Evolutionary conservation across 2,888 invertebrate species (phyloP), one percentile per base, ranked within the genome.

Genomic region (Stenchaetothrips biformis): DNA sequence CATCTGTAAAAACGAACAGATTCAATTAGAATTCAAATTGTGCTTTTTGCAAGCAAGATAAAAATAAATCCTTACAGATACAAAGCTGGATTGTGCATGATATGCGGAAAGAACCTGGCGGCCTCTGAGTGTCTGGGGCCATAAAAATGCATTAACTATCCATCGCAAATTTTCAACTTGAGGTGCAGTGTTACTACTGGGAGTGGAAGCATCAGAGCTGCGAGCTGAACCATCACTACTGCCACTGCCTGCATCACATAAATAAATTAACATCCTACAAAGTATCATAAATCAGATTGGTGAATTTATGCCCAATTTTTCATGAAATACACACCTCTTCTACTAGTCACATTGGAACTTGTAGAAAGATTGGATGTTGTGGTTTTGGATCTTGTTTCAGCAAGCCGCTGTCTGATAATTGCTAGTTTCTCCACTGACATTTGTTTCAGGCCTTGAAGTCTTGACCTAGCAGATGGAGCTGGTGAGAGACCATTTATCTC

Each of bases 401-500:
- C 89, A 53, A 92, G 85, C 82, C 90, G 90, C 85, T 91, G 91
- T 84, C 89, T 91, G n/a, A 92, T 87, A 77, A 89, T 90, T 47
- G 90, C 90, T 77, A 92, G 86, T 85, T 92, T 92, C 83, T 92
- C 92, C 0, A 92, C 91, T n/a, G 92, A 92, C 81, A 92, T 86
- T 83, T 92, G 92, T 84, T 91, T 92, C 7, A 92, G 87, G 81
- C 90, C 91, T 83, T 91, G 90, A 1, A 92, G 86, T 78, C 91
- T 88, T 1, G 92, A 91, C 80, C 90, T 85, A 11, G 87, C 84
- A 53, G 85, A 85, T 83, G 85, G 84, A 11, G 53, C 48, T 53
- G 53, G 59, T 7, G 53, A 53, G 18, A 79, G 83, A 80, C 11
- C 81, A 81, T 59, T 85, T 83, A 79, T 86, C 85, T 80, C 84